Evolutionary conservation across 2,888 invertebrate genomes (phyloP).

Genomic region (Mimachlamys varia): DNA sequence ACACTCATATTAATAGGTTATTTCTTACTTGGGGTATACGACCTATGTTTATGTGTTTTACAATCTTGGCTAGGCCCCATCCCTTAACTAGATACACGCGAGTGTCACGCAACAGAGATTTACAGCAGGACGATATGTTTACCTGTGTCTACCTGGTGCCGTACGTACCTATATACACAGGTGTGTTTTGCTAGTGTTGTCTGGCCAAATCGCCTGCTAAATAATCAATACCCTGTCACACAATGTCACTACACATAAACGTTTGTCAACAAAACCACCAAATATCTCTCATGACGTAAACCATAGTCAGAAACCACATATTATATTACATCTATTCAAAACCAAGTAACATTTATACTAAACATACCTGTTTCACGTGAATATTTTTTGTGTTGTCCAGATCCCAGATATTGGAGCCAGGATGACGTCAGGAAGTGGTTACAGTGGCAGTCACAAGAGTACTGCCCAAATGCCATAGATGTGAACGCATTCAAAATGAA

Average conservation of each 20-base stretch:
- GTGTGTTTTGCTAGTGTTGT: background rate
- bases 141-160: background rate
- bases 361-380: background rate
- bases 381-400: conserved; percentile 82
- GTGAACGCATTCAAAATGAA: conserved; percentile 88
- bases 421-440: conserved; percentile 92
- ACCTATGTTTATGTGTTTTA: background rate
- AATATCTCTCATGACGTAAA: background rate
- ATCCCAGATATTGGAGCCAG: conserved; percentile 93
- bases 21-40: background rate
- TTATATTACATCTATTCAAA: too few species aligned
- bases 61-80: background rate
- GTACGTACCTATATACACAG: background rate
- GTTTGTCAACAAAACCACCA: background rate
- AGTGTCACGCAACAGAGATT: background rate
- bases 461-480: conserved; percentile 84
- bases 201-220: background rate
- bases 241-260: background rate
- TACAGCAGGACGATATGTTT: background rate
- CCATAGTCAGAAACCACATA: background rate
- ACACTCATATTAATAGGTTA: background rate
- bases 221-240: background rate
- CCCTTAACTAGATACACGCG: background rate
- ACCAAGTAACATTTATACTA: background rate
- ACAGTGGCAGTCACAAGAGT: conserved; percentile 92